These are phyloP conservation scores for Leguminivora glycinivorella DNA, from an alignment of 1,140 invertebrate species.

Conservation along the genomic window DNA sequence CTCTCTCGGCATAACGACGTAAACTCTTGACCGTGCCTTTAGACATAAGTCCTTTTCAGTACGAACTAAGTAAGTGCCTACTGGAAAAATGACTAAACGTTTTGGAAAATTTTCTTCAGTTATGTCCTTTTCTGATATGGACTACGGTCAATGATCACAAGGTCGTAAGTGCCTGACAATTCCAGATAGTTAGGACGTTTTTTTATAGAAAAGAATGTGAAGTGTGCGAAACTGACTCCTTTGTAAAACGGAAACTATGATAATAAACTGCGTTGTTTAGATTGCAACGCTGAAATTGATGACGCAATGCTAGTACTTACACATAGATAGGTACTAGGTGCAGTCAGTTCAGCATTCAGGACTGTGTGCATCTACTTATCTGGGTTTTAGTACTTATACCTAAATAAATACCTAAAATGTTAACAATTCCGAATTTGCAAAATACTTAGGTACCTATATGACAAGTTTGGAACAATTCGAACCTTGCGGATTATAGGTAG, in stretches of 20 bases:
- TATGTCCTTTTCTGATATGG: neutral
- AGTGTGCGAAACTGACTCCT: neutral
- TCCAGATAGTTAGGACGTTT: neutral
- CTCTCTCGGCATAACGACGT: neutral
- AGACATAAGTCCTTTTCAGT: neutral
- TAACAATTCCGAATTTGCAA: too few relatives aligned
- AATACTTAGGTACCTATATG: too few relatives aligned
- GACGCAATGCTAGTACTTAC: neutral
- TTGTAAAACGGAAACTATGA: slow-evolving; percentile 2
- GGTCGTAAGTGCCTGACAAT: neutral
- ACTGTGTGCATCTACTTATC: too few relatives aligned
- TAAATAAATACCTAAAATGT: too few relatives aligned
- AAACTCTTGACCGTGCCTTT: neutral
- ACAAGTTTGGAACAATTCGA: too few relatives aligned
- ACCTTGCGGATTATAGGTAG: too few relatives aligned
- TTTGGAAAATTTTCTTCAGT: too few relatives aligned
- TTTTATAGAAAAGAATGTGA: neutral
- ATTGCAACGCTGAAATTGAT: neutral
- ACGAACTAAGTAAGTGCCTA: neutral
- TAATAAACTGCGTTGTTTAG: neutral
- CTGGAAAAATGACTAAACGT: too few relatives aligned
- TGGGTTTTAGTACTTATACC: too few relatives aligned
- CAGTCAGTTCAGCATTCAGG: neutral
- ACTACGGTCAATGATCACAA: neutral
- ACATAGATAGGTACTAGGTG: too few relatives aligned